Evolutionary conservation across 2,888 invertebrate genomes (phyloP).

Genomic region (Cylloceria caligata): DNA sequence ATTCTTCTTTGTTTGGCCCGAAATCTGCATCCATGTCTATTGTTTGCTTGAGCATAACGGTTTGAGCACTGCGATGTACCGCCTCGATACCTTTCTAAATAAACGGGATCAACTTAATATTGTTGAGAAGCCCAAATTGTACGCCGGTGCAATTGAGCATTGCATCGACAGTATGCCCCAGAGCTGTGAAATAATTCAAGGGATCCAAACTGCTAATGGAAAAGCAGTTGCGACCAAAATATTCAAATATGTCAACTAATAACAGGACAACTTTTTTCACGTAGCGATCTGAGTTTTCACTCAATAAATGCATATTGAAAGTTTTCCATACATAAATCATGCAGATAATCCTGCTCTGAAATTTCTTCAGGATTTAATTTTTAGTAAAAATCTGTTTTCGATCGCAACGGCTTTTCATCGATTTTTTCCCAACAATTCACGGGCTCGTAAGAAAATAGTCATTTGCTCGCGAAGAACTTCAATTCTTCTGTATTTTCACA

Average conservation of each 20-base stretch:
- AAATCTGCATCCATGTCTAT: conserved; percentile 44
- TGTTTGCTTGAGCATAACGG: conserved; percentile 49
- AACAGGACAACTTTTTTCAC: conserved; percentile 63
- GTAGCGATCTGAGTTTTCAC: conserved; percentile 29
- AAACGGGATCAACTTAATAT: conserved; percentile 54
- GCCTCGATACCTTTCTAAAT: conserved; percentile 59
- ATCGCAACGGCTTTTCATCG: conserved; percentile 64
- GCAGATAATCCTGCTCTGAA: conserved; percentile 48
- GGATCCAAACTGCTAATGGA: conserved; percentile 55
- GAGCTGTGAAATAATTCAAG: conserved; percentile 59
- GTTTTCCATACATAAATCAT: conserved; percentile 30
- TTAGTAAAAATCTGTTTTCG: conserved; percentile 69
- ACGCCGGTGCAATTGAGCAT: conserved; percentile 56
- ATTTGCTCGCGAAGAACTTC: conserved; percentile 72
- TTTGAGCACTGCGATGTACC: conserved; percentile 55
- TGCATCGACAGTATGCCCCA: conserved; percentile 63
- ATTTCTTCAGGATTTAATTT: conserved; percentile 66
- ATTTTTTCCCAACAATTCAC: conserved; percentile 66
- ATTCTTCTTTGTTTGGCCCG: conserved; percentile 52
- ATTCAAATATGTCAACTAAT: conserved; percentile 64
- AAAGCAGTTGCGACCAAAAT: conserved; percentile 55
- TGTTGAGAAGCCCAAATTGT: conserved; percentile 45
- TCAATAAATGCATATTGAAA: conserved; percentile 18
- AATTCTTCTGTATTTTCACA: conserved; percentile 48
- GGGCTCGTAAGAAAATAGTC: conserved; percentile 79